phyloP scores from a whole-genome alignment of 2,888 invertebrate species.

The Danaus chrysippus region DNA sequence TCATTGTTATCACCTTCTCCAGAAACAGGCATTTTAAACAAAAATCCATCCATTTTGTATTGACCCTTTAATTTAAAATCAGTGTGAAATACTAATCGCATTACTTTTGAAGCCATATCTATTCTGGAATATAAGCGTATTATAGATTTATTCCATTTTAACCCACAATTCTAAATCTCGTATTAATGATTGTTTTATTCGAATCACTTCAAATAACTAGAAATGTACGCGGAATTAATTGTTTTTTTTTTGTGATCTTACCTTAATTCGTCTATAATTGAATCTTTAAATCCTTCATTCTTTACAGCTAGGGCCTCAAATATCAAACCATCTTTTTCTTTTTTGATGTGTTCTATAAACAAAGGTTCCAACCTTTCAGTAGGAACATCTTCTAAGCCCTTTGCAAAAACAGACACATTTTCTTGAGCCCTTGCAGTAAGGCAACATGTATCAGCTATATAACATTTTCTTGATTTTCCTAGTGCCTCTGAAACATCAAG shows the following conservation, averaged over 20 bases:
- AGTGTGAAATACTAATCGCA: slow-evolving; percentile 16
- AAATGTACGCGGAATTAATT: too few relatives aligned
- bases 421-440: too few relatives aligned
- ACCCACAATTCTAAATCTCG: not conserved
- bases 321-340: slow-evolving; percentile 48
- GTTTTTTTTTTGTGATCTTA: not conserved
- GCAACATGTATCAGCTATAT: too few relatives aligned
- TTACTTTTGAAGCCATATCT: slow-evolving; percentile 14
- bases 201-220: not conserved
- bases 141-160: slow-evolving; percentile 3
- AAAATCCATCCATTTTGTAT: slow-evolving; percentile 16
- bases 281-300: slow-evolving; percentile 23
- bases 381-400: slow-evolving; percentile 49
- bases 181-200: not conserved
- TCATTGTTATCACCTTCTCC: slow-evolving; percentile 19
- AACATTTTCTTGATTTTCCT: too few relatives aligned
- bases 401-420: too few relatives aligned
- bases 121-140: slow-evolving; percentile 12
- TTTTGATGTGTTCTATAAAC: slow-evolving; percentile 31
- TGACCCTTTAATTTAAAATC: slow-evolving; percentile 14
- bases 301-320: slow-evolving; percentile 40
- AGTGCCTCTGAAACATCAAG: too few relatives aligned
- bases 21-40: slow-evolving; percentile 16
- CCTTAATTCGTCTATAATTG: slow-evolving; percentile 21
- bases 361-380: slow-evolving; percentile 46